Base-by-base conservation (phyloP, 2,113 vertebrate species). In the Proteles cristata region DNA sequence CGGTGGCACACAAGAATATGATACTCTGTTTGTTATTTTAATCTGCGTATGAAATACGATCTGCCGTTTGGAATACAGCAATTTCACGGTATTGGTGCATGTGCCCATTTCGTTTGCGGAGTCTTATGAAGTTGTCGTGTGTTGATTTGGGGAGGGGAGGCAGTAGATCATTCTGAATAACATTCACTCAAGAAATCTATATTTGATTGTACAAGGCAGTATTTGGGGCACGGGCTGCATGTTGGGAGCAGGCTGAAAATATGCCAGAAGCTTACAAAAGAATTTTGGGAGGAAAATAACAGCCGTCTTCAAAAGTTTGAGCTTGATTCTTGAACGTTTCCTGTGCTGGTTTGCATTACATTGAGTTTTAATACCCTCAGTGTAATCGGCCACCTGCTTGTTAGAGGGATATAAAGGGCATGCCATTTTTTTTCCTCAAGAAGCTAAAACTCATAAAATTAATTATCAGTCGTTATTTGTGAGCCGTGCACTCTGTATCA, bases 181-280 rank as follows among this genome's bases (percentile, higher is more conserved):
- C 48, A 91, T 55, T 77, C 31, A 45, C 69, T 69, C 28, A 19
- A 33, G 31, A 55, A n/a, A n/a, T 55, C 43, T 17, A 5, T 28
- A 17, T n/a, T 77, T 76, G 19, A 50, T 58, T 50, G 26, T 45
- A 48, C 12, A 53, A 90, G 68, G 76, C 66, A 50, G 35, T 80
- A 28, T 35, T 92, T 84, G 48, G 26, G 28, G 68, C 43, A 63
- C 50, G 53, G 48, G 21, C 55, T 31, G 10, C 5, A 5, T 82
- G 28, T 81, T 88, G 53, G 95, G 61, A 97, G 45, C 25, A 84
- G 48, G 71, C 69, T 12, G 53, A 92, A 93, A 82, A 55, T 68
- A 61, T 5, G 2, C 48, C 6, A 43, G 77, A 90, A 90, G 90
- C 28, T 86, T 86, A 66, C 4, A 43, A 50, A 77, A 39, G 55